Base-by-base conservation (phyloP, 2,797 vertebrate species). In the Periparus ater region DNA sequence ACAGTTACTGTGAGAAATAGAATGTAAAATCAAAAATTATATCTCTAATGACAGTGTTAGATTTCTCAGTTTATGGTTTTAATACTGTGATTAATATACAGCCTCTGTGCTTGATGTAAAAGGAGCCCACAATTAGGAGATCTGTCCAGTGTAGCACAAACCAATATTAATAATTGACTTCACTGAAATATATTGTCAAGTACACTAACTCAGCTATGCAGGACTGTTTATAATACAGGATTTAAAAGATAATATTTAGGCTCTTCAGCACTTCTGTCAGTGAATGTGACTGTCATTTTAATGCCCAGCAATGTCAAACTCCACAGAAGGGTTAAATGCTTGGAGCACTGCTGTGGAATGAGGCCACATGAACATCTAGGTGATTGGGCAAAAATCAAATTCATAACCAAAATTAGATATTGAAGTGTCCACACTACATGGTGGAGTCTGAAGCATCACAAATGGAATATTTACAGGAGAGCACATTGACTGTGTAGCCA, bases 401-500 rank as follows among this genome's bases (percentile, higher is more conserved):
- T 81, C 47, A n/a, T 30, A 20, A 48, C 9, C 26, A 51, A 57
- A 72, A 51, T 62, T 26, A 86, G 16, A 44, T 40, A 13, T 26
- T 67, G 38, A 81, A 74, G 32, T 21, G 14, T 29, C 34, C 11
- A 22, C 11, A 9, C 7, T 48, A 44, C 4, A 14, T 47, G 30
- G 11, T 44, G 22, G 36, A 65, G 27, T 40, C n/a, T 50, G 71
- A 70, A 78, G 10, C 34, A 19, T 38, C 50, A 29, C 34, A 72
- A 18, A 27, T 32, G 30, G 6, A 16, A 25, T 65, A 54, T 51
- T 51, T 58, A 20, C 4, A 32, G 9, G 13, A 32, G 22, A 86
- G 16, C 0, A 1, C 26, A 36, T 36, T 4, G 30, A 20, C 21
- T 62, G 6, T 1, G 0, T 32, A 57, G 18, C 27, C n/a, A 48